Evolutionary conservation across 1,140 invertebrate genomes (phyloP).

Genomic region (Gyrodactylus bullatarudis): DNA sequence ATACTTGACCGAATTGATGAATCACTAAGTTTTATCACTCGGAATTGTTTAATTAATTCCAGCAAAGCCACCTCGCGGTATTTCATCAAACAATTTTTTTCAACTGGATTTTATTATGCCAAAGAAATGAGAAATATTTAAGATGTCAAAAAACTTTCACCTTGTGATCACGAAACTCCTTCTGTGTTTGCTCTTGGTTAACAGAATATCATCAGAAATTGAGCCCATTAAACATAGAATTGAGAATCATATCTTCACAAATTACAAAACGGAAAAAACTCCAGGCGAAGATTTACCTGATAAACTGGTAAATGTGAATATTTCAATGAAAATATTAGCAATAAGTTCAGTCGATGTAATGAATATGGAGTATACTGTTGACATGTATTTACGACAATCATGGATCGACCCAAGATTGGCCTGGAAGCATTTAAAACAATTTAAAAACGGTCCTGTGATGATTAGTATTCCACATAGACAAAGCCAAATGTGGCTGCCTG

Average conservation of each 20-base stretch:
- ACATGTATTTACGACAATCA: conserved; percentile 42
- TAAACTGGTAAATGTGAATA: not conserved
- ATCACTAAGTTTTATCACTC: too few relatives aligned
- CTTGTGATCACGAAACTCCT: too few relatives aligned
- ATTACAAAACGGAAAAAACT: not conserved
- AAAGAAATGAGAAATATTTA: too few relatives aligned
- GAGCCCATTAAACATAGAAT: not conserved
- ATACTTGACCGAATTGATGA: too few relatives aligned
- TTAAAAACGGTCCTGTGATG: not conserved
- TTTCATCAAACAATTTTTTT: too few relatives aligned
- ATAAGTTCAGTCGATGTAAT: conserved; percentile 5
- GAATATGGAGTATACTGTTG: conserved; percentile 27
- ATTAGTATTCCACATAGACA: not conserved
- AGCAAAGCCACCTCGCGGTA: too few relatives aligned
- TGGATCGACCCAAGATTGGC: conserved; percentile 40
- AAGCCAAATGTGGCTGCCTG: conserved; percentile 30
- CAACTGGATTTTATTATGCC: too few relatives aligned
- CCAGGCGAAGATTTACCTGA: not conserved
- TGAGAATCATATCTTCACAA: not conserved
- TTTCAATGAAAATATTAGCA: conserved; percentile 5
- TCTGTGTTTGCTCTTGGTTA: too few relatives aligned
- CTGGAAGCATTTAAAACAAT: conserved; percentile 10
- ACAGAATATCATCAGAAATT: too few relatives aligned
- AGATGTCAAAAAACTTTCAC: too few relatives aligned
- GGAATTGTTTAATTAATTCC: too few relatives aligned